Conservation (phyloP, 1,140 invertebrate genomes). For the Prorops nasuta region DNA sequence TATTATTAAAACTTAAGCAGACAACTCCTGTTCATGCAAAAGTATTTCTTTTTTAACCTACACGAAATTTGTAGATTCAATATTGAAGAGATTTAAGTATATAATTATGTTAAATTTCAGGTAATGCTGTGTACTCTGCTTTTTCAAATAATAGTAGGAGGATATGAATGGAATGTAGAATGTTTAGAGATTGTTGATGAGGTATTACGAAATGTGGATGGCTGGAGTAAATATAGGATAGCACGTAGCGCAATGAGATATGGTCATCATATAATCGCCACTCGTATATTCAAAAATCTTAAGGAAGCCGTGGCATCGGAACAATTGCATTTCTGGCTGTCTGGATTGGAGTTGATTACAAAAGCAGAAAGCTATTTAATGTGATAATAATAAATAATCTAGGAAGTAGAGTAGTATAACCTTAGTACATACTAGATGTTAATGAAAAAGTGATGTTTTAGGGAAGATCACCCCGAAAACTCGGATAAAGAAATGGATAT, state of each 20-base stretch:
- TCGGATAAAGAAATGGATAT: constrained; percentile 41
- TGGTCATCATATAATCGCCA: constrained; percentile 76
- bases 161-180: constrained; percentile 61
- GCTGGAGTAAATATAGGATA: constrained; percentile 85
- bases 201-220: constrained; percentile 63
- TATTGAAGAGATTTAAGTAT: not conserved
- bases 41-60: constrained; percentile 22
- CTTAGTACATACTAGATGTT: constrained; percentile 4
- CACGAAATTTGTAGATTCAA: not conserved
- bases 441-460: constrained; percentile 16
- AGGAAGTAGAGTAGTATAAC: not conserved
- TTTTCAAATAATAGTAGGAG: constrained; percentile 76
- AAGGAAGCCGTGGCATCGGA: constrained; percentile 81
- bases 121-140: constrained; percentile 77
- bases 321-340: constrained; percentile 87
- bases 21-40: constrained; percentile 46
- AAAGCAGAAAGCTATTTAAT: constrained; percentile 63
- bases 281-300: constrained; percentile 65
- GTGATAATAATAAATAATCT: constrained; percentile 25
- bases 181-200: constrained; percentile 58
- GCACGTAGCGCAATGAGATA: constrained; percentile 82
- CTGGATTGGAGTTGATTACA: constrained; percentile 71
- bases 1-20: constrained; percentile 57
- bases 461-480: constrained; percentile 36
- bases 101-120: constrained; percentile 23